Conservation (phyloP, 2,113 vertebrate genomes). For the Petrocephalus microphthalmus region DNA sequence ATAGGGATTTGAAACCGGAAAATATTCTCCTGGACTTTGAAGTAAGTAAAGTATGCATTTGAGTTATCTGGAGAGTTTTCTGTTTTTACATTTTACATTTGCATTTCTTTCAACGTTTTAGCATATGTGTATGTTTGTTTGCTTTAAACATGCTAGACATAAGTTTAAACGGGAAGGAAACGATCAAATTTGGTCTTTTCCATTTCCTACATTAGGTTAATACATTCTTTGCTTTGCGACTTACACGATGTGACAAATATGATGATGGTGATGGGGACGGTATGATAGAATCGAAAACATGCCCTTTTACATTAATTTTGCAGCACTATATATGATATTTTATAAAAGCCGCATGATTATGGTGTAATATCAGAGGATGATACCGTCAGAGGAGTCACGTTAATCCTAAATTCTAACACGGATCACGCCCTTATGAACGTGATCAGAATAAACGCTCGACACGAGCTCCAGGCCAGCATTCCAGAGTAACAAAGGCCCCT, state of each 20-base stretch:
- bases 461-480: conserved; percentile 40
- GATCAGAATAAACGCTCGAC: conserved; percentile 24
- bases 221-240: not conserved
- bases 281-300: not conserved
- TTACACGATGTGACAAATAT: not conserved
- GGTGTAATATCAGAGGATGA: not conserved
- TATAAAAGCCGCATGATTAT: not conserved
- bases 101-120: too few species aligned
- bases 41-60: conserved; percentile 62
- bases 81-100: too few species aligned
- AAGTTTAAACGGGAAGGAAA: not conserved
- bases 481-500: conserved; percentile 45
- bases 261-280: not conserved
- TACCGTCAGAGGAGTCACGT: not conserved
- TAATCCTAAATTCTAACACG: not conserved
- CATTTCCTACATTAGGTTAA: not conserved
- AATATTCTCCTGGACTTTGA: conserved; percentile 94
- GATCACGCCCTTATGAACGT: not conserved
- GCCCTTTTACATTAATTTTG: not conserved
- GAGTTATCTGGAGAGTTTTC: conserved; percentile 25
- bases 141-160: not conserved
- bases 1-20: conserved; percentile 97
- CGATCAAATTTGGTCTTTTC: not conserved
- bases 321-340: not conserved
- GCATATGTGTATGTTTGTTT: not conserved